phyloP scores from a whole-genome alignment of 2,113 vertebrate genomes.

The Neoarius graeffei region DNA sequence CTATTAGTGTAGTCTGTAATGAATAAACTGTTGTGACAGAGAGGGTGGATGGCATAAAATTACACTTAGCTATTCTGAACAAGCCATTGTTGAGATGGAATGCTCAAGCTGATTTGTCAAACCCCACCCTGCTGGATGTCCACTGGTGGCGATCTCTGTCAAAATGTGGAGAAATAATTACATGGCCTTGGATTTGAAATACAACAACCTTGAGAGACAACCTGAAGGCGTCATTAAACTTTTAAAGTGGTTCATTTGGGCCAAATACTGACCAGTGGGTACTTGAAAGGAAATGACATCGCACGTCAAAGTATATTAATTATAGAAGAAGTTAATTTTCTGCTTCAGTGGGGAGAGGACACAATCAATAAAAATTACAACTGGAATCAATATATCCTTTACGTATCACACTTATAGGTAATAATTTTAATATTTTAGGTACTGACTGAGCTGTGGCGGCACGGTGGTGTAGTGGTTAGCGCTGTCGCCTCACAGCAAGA shows the following conservation, averaged over 20 bases:
- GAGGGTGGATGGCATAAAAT: constrained; percentile 37
- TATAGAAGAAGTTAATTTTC: neutral
- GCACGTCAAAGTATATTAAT: constrained; percentile 32
- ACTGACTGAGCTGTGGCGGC: neutral
- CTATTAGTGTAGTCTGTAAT: constrained; percentile 43
- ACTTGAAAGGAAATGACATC: constrained; percentile 23
- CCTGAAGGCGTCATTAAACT: constrained; percentile 28
- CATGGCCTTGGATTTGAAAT: neutral
- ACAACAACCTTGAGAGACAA: constrained; percentile 41
- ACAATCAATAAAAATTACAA: constrained; percentile 10
- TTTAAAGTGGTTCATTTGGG: constrained; percentile 30
- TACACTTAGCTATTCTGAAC: constrained; percentile 33
- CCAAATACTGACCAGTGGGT: constrained; percentile 17
- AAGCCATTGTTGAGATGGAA: neutral
- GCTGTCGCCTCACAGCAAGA: too few relatives aligned
- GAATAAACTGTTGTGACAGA: constrained; percentile 49
- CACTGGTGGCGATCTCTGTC: neutral
- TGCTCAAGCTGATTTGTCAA: neutral
- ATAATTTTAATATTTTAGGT: neutral
- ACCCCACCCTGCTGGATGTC: neutral
- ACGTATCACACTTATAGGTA: neutral
- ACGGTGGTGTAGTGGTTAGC: too few relatives aligned
- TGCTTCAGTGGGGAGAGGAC: neutral
- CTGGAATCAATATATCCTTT: constrained; percentile 21
- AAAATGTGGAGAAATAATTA: neutral